These are phyloP conservation scores for Sialis lutaria DNA, from an alignment of 2,888 invertebrate genomes.

Conservation along the genomic window DNA sequence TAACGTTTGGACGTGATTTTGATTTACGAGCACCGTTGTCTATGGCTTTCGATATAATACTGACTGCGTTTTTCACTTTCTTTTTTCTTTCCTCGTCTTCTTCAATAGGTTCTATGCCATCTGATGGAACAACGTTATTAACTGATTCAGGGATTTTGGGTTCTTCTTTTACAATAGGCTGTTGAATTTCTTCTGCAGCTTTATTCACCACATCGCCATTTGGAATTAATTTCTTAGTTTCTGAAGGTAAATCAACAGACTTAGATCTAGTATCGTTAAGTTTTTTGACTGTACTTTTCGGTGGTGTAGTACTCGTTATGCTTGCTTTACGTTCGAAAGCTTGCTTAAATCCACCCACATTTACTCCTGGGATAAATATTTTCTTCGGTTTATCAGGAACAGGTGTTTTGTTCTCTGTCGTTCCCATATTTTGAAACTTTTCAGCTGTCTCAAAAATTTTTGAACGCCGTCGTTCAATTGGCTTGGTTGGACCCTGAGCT, in stretches of 20 bases:
- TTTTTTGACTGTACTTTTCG: conserved; percentile 20
- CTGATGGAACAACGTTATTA: not conserved
- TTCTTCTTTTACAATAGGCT: conserved; percentile 5
- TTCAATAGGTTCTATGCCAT: conserved; percentile 17
- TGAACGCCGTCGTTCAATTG: conserved; percentile 42
- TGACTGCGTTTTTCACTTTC: conserved; percentile 48
- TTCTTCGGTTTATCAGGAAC: conserved; percentile 50
- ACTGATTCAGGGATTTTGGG: conserved; percentile 3
- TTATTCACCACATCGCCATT: conserved; percentile 6
- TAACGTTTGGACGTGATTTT: conserved; percentile 25
- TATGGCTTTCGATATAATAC: conserved; percentile 55
- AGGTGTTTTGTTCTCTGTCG: conserved; percentile 19
- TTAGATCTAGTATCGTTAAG: conserved; percentile 16
- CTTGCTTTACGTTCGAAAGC: conserved; percentile 71
- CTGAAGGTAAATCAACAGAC: not conserved
- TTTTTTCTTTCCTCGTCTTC: conserved; percentile 31
- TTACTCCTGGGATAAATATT: conserved; percentile 61
- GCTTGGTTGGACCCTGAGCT: conserved; percentile 22
- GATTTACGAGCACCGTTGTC: conserved; percentile 26
- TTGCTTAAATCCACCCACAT: conserved; percentile 72
- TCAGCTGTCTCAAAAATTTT: conserved; percentile 53
- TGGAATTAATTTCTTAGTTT: not conserved
- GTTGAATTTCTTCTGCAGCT: conserved; percentile 1
- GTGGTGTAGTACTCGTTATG: conserved; percentile 26
- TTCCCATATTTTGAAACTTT: conserved; percentile 39